Conservation (phyloP, 2,797 vertebrate genomes). For the Odontamblyopus lacepedii region DNA sequence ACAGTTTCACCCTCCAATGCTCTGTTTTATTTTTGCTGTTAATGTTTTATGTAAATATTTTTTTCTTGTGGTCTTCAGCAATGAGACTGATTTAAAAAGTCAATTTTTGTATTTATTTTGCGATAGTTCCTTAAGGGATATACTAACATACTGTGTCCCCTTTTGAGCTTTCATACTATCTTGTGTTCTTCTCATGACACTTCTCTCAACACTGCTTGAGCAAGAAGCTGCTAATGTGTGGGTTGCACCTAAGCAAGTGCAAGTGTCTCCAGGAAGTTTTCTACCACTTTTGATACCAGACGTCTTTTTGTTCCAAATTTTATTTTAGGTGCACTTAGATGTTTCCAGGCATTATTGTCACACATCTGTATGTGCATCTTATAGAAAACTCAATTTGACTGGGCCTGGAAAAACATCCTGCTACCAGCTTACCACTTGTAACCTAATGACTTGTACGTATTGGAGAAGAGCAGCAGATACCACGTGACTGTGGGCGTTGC, state of each 20-base stretch:
- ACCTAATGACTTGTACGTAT: constrained; percentile 7
- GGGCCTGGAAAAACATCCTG: constrained; percentile 1
- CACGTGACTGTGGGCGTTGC: not conserved
- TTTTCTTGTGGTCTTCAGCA: constrained; percentile 82
- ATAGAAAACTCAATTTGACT: not conserved
- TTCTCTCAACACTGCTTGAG: constrained; percentile 3
- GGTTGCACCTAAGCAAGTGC: not conserved
- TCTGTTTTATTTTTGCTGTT: constrained; percentile 81
- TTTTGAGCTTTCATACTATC: constrained; percentile 51
- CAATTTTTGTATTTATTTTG: constrained; percentile 93
- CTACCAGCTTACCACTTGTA: constrained; percentile 3
- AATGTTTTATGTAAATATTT: constrained; percentile 87
- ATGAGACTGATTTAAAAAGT: constrained; percentile 81
- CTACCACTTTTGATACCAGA: constrained; percentile 14
- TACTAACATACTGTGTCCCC: constrained; percentile 75
- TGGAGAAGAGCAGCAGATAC: not conserved
- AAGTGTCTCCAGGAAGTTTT: constrained; percentile 5
- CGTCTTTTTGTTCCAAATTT: not conserved
- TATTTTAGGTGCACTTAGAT: not conserved
- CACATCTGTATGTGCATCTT: not conserved
- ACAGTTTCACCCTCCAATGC: constrained; percentile 75
- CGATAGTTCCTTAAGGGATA: constrained; percentile 84
- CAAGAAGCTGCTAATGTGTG: constrained; percentile 8
- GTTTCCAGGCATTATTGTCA: not conserved
- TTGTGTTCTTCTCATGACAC: constrained; percentile 24